phyloP scores from a whole-genome alignment of 2,888 invertebrate species.

The Perizoma affinitatum region DNA sequence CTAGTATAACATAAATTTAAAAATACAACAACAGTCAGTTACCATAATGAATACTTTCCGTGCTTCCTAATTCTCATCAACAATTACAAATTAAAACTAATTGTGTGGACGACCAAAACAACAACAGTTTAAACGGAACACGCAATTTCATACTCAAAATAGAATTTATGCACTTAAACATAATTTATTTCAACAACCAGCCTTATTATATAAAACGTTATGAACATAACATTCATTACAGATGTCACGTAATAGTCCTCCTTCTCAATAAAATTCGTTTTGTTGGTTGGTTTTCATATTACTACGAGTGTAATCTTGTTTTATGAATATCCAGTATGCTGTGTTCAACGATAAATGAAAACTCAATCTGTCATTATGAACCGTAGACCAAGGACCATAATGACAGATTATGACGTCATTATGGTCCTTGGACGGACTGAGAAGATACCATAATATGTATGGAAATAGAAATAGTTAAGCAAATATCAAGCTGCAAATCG shows the following conservation, averaged over 20 bases:
- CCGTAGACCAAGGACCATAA: not conserved
- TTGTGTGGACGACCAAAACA: slow-evolving; percentile 22
- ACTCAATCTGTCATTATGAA: not conserved
- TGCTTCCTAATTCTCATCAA: slow-evolving; percentile 17
- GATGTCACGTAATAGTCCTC: slow-evolving; percentile 6
- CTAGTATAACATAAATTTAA: not conserved
- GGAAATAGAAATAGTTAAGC: too few relatives aligned
- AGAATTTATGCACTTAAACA: slow-evolving; percentile 5
- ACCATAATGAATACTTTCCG: slow-evolving; percentile 15
- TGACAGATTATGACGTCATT: too few relatives aligned
- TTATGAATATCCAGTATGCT: not conserved
- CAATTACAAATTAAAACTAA: slow-evolving; percentile 19
- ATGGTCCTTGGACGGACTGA: too few relatives aligned
- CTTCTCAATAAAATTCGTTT: not conserved
- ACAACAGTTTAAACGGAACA: slow-evolving; percentile 20
- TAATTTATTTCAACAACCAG: not conserved
- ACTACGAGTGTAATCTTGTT: not conserved
- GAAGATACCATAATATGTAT: not conserved
- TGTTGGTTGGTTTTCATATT: slow-evolving; percentile 6
- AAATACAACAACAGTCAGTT: slow-evolving; percentile 4
- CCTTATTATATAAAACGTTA: too few relatives aligned
- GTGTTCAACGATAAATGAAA: not conserved
- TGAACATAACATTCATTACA: not conserved
- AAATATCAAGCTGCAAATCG: too few relatives aligned
- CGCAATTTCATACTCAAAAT: slow-evolving; percentile 15